These are phyloP conservation scores for Nesospiza acunhae DNA, from an alignment of 2,113 vertebrate species.

Conservation along the genomic window DNA sequence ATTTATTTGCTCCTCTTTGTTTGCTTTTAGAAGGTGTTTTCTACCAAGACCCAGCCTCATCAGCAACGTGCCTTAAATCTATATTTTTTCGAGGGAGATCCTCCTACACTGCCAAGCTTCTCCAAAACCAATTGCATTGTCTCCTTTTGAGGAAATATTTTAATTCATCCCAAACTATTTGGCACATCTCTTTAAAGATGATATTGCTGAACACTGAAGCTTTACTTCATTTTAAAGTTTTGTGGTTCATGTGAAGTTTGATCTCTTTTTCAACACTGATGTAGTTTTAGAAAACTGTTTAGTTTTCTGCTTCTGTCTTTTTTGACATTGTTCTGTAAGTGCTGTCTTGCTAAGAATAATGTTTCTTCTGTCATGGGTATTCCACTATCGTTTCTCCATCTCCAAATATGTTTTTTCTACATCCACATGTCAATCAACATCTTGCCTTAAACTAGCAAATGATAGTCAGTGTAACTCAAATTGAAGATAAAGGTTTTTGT, in stretches of 20 bases:
- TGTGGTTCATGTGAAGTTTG: constrained; percentile 33
- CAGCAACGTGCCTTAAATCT: background rate
- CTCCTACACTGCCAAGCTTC: background rate
- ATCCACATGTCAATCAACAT: constrained; percentile 67
- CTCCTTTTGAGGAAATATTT: constrained; percentile 40
- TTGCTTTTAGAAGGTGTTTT: background rate
- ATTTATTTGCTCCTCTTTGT: background rate
- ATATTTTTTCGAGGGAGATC: background rate
- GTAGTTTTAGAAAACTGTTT: constrained; percentile 37
- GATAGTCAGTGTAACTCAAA: constrained; percentile 37
- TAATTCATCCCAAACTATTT: constrained; percentile 21
- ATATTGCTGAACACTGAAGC: background rate
- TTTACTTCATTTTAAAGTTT: constrained; percentile 50
- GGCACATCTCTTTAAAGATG: constrained; percentile 28
- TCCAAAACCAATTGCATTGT: constrained; percentile 24
- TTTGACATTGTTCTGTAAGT: constrained; percentile 65
- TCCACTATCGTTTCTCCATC: constrained; percentile 25
- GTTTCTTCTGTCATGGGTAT: constrained; percentile 60
- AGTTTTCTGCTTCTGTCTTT: constrained; percentile 57
- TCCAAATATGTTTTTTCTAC: constrained; percentile 59
- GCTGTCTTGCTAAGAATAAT: constrained; percentile 53
- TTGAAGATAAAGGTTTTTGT: constrained; percentile 26
- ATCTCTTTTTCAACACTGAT: constrained; percentile 38
- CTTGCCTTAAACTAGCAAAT: constrained; percentile 49
- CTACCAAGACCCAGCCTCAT: background rate